Evolutionary conservation across 2,797 vertebrate genomes (phyloP).

Genomic region (Myiotriccus ornatus): DNA sequence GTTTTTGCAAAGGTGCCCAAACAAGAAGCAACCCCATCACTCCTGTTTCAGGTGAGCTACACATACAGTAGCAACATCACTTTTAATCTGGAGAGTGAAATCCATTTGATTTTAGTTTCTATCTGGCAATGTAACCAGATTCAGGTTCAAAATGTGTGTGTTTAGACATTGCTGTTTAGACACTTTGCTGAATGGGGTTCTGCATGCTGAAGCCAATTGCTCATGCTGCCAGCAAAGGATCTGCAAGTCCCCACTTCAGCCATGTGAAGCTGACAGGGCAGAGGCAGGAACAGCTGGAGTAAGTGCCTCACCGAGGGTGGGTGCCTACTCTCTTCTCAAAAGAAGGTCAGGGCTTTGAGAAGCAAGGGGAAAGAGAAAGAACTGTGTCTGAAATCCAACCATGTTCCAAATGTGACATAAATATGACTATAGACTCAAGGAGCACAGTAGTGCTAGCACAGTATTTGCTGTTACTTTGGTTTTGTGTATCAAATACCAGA

Average conservation of each 20-base stretch:
- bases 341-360: not conserved
- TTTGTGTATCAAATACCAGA: not conserved
- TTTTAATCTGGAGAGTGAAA: not conserved
- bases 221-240: not conserved
- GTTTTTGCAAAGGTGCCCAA: not conserved
- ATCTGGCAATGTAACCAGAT: not conserved
- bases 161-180: not conserved
- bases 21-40: not conserved
- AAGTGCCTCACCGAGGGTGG: fast-evolving
- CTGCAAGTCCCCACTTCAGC: not conserved
- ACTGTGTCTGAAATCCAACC: not conserved
- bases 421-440: too few relatives aligned
- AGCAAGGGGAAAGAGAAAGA: not conserved
- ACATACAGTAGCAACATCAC: not conserved
- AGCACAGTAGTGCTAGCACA: too few relatives aligned
- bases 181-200: not conserved
- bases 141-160: not conserved
- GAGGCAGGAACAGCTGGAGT: not conserved
- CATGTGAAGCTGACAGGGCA: not conserved
- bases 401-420: not conserved
- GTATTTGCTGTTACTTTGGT: not conserved
- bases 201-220: not conserved
- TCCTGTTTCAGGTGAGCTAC: not conserved
- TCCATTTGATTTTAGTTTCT: not conserved
- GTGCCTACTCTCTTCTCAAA: too few relatives aligned